These are phyloP conservation scores for Oreocharis arfaki DNA, from an alignment of 2,113 vertebrate species.

Conservation along the genomic window DNA sequence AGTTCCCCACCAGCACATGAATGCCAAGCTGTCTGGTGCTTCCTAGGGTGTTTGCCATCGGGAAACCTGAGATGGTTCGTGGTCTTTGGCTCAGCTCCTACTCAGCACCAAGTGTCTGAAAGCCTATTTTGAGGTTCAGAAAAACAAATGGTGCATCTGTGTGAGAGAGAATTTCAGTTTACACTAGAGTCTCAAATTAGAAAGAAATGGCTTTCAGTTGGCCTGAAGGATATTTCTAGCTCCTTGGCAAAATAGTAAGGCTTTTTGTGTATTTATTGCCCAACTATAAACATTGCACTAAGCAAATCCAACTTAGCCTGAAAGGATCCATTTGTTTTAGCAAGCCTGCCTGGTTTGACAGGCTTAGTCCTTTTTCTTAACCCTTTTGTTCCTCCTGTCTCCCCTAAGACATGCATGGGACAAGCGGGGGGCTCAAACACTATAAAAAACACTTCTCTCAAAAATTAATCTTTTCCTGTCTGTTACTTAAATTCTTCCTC, in stretches of 20 bases:
- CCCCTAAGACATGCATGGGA: background rate
- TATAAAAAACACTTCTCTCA: background rate
- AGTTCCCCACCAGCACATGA: background rate
- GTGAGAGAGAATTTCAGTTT: background rate
- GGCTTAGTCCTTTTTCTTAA: background rate
- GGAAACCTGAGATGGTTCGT: background rate
- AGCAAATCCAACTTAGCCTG: background rate
- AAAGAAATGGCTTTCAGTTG: background rate
- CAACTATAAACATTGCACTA: conserved; percentile 1
- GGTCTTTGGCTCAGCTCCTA: background rate
- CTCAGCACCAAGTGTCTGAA: background rate
- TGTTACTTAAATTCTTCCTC: background rate
- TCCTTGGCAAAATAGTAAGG: background rate
- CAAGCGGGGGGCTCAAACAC: background rate
- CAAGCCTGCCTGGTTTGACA: background rate
- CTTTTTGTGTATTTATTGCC: conserved; percentile 22
- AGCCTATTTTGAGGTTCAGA: background rate
- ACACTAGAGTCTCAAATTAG: background rate
- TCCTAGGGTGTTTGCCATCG: background rate
- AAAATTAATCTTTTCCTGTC: background rate
- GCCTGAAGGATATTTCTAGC: conserved; percentile 6
- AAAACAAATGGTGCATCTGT: background rate
- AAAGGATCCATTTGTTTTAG: conserved; percentile 33
- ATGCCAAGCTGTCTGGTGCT: background rate
- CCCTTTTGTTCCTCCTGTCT: background rate